Evolutionary conservation across 2,888 invertebrate genomes (phyloP), one percentile per base, ranked within the genome.

Genomic region (Ochropleura plecta): DNA sequence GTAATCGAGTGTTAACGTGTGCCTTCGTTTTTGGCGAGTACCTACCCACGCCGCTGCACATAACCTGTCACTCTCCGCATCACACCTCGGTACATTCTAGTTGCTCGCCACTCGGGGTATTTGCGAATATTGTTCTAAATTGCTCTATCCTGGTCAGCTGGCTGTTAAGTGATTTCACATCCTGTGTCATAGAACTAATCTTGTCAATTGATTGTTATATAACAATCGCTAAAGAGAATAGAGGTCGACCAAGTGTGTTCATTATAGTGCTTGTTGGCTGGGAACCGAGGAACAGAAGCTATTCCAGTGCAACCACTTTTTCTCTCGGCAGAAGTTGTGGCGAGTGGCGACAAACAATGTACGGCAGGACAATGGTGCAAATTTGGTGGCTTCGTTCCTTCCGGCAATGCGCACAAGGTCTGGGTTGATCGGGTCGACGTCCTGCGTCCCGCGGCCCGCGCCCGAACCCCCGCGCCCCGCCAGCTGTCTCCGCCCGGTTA

Each of bases 391-490:
- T 81, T 79, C 78, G 89, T 91, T 91, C 88, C 92, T 93, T 94
- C 93, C 94, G 93, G 93, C 90, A 89, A 83, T 86, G 90, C 91
- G 91, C 88, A 89, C 94, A 94, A 95, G 95, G 95, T 95, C 95
- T 95, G 94, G 94, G 94, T 93, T 92, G 90, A 81, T 73, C 90
- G 92, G 95, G 95, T 95, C 94, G 93, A 91, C 91, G 93, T 87
- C 93, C 93, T 91, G 87, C 83, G 84, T 84, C 85, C 89, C 84
- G 86, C 89, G 79, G 90, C 91, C 79, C 89, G 79, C 86, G 70
- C 84, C 90, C 57, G 85, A 88, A 84, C 89, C 83, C 84, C 84
- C 84, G 82, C 85, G 81, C 89, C 83, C 88, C 88, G 82, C 91
- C 92, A 92, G 92, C 93, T 94, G 94, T 93, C 93, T 91, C 92